These are phyloP conservation scores for Rhagophthalmus giganteus DNA, from an alignment of 2,888 invertebrate genomes.

Conservation along the genomic window DNA sequence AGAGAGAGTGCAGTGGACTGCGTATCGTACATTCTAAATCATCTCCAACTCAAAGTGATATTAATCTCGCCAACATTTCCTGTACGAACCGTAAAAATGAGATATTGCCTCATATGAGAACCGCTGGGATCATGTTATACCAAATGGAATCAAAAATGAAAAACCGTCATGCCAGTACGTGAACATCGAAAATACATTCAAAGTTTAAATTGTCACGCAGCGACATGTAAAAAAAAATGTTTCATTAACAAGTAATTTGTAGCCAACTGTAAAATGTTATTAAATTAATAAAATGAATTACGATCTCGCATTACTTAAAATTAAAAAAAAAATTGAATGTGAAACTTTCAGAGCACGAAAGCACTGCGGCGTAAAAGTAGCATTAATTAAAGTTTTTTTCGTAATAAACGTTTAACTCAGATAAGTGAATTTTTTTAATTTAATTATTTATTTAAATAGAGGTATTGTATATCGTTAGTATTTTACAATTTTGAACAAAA, in stretches of 20 bases:
- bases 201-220: background rate
- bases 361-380: too few species aligned
- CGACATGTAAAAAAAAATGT: background rate
- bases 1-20: slow-evolving; percentile 12
- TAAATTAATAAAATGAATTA: background rate
- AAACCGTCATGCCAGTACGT: background rate
- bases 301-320: too few species aligned
- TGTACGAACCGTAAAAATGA: slow-evolving; percentile 45
- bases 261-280: background rate
- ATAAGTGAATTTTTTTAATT: too few species aligned
- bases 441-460: too few species aligned
- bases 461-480: too few species aligned
- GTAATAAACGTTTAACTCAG: too few species aligned
- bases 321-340: too few species aligned
- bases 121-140: slow-evolving; percentile 21
- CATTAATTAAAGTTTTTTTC: too few species aligned
- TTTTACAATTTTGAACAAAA: too few species aligned
- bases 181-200: background rate
- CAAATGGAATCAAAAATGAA: slow-evolving; percentile 19
- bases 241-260: background rate
- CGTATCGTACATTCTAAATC: slow-evolving; percentile 26
- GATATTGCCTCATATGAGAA: slow-evolving; percentile 33
- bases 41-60: slow-evolving; percentile 41
- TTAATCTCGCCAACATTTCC: slow-evolving; percentile 47
- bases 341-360: too few species aligned